A percentile compares a stretch with the other conserved stretches of the same genome.
Evolutionary conservation across 53 echinoderm and acorn worm genomes (phyloP).

Genomic region (Echinarachnius parma): DNA sequence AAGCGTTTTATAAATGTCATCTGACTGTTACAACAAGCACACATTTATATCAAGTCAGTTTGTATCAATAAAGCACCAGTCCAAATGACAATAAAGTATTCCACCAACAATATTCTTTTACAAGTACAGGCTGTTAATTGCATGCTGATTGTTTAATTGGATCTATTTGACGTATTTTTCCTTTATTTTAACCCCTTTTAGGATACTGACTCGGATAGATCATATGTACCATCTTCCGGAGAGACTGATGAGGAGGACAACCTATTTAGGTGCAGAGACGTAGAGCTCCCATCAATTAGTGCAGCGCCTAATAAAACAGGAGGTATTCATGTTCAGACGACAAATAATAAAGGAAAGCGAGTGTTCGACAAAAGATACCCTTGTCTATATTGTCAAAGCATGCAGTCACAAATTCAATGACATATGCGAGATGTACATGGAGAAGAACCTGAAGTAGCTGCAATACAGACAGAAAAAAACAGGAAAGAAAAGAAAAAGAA

Average conservation of each 20-base stretch:
- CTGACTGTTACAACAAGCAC: neutral
- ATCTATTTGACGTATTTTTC: conserved; percentile 21
- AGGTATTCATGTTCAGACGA: conserved; percentile 22
- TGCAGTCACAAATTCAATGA: conserved; percentile 25
- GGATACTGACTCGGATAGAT: conserved; percentile 24
- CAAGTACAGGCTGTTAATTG: conserved; percentile 8
- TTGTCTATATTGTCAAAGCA: conserved; percentile 13
- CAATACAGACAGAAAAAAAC: conserved; percentile 9
- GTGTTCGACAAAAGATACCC: conserved; percentile 17
- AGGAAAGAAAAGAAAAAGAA: conserved; percentile 49
- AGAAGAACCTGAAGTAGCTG: conserved; percentile 11
- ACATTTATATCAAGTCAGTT: neutral
- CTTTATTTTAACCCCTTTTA: conserved; percentile 21
- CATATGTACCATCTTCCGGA: conserved; percentile 31
- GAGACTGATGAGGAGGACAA: conserved; percentile 22
- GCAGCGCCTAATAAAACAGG: conserved; percentile 11
- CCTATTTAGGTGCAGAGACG: conserved; percentile 11
- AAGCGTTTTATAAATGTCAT: neutral
- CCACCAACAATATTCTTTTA: conserved; percentile 12
- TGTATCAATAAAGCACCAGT: conserved; percentile 2
- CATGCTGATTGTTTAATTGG: conserved; percentile 4
- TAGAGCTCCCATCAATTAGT: conserved; percentile 25
- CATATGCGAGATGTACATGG: conserved; percentile 21
- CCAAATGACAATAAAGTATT: conserved; percentile 4
- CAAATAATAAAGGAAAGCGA: conserved; percentile 14